Evolutionary conservation across 2,888 invertebrate genomes (phyloP).

Genomic region (Subacronicta megacephala): DNA sequence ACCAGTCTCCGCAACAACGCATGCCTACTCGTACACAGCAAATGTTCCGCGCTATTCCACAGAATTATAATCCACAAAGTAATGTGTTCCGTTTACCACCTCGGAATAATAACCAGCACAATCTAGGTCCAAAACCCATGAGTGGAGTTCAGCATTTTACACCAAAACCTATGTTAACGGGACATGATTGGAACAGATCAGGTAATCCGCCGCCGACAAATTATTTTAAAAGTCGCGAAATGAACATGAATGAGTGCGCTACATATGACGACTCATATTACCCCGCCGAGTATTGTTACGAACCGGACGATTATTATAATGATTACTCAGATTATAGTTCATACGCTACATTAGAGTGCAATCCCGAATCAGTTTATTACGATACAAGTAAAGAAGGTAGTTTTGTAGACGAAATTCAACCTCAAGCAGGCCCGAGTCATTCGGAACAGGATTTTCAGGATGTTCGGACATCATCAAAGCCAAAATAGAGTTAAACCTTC

Average conservation of each 20-base stretch:
- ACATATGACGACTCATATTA: constrained; percentile 4
- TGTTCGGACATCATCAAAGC: constrained; percentile 10
- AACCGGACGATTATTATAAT: neutral
- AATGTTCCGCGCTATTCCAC: neutral
- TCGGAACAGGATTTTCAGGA: constrained; percentile 51
- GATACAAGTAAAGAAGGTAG: too few relatives aligned
- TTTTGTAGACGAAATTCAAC: too few relatives aligned
- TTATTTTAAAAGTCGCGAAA: constrained; percentile 1
- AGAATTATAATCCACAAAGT: neutral
- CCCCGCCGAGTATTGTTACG: neutral
- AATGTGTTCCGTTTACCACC: neutral
- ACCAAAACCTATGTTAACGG: neutral
- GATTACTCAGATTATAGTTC: too few relatives aligned
- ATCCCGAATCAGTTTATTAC: too few relatives aligned
- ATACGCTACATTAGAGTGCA: too few relatives aligned
- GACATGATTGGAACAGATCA: neutral
- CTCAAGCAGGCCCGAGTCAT: too few relatives aligned
- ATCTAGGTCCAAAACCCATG: neutral
- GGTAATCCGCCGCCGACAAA: neutral
- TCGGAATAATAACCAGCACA: neutral
- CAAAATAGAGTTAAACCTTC: constrained; percentile 53
- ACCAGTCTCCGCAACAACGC: neutral
- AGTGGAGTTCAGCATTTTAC: neutral
- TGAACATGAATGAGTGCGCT: constrained; percentile 4
- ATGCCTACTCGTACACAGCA: neutral